Evolutionary conservation across 2,888 invertebrate species (phyloP).

Genomic region (Erebia epiphron): DNA sequence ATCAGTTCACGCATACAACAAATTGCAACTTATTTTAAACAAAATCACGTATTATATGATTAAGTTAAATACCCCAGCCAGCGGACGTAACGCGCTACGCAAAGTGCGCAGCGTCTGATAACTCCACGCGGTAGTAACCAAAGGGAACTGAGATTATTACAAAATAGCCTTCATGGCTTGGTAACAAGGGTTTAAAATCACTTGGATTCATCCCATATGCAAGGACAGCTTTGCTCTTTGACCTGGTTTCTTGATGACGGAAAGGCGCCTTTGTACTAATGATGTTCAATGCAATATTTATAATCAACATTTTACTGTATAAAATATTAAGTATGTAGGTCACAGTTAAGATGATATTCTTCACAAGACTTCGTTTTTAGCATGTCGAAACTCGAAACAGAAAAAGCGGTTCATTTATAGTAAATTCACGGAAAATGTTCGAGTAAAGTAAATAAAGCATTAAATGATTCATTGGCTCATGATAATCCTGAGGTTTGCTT

Average conservation of each 20-base stretch:
- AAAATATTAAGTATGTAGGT: conserved; percentile 60
- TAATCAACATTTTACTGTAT: conserved; percentile 35
- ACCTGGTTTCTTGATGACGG: conserved; percentile 55
- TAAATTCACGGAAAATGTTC: background rate
- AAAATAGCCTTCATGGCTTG: conserved; percentile 55
- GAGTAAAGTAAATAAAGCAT: background rate
- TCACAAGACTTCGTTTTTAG: background rate
- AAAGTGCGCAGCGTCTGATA: conserved; percentile 60
- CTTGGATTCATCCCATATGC: conserved; percentile 56
- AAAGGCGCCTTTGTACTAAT: conserved; percentile 58
- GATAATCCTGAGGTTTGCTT: background rate
- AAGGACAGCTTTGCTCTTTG: conserved; percentile 63
- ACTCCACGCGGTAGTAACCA: conserved; percentile 68
- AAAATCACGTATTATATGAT: background rate
- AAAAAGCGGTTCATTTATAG: too few species aligned
- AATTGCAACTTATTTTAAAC: too few species aligned
- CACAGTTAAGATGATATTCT: conserved; percentile 52
- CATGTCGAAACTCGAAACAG: too few species aligned
- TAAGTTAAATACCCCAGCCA: conserved; percentile 25
- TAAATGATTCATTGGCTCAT: background rate
- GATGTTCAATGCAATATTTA: conserved; percentile 57
- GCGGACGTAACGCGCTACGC: conserved; percentile 34
- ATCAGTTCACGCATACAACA: too few species aligned
- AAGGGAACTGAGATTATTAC: conserved; percentile 55
- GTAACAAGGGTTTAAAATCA: conserved; percentile 60